Evolutionary conservation across 2,797 vertebrate species (phyloP).

Genomic region (Tolypeutes matacus): DNA sequence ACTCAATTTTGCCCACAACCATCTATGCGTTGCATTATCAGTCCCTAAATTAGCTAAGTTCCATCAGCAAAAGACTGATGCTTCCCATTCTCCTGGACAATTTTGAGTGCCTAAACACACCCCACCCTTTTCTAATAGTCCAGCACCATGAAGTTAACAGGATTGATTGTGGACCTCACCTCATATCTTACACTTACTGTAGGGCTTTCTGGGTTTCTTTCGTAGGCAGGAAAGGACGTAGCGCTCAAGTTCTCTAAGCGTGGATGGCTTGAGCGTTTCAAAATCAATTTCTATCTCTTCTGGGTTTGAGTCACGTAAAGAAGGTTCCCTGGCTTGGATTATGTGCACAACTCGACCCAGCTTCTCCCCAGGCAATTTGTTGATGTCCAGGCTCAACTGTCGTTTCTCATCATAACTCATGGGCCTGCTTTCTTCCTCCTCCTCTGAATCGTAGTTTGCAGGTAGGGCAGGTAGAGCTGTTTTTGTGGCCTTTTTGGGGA

Average conservation of each 20-base stretch:
- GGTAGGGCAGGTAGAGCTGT: slow-evolving; percentile 79
- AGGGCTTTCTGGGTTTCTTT: slow-evolving; percentile 95
- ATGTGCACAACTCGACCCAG: slow-evolving; percentile 96
- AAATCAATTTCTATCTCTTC: slow-evolving; percentile 98
- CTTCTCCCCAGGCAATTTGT: slow-evolving; percentile 96
- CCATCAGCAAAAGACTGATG: not conserved
- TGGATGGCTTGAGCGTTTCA: slow-evolving; percentile 96
- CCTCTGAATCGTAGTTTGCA: slow-evolving; percentile 93
- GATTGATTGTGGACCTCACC: accelerated
- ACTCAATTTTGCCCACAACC: not conserved
- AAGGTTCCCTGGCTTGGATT: slow-evolving; percentile 96
- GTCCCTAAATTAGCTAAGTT: not conserved
- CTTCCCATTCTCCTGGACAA: not conserved
- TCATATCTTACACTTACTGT: slow-evolving; percentile 87
- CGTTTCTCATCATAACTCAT: slow-evolving; percentile 98
- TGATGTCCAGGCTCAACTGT: slow-evolving; percentile 96
- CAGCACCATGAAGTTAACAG: accelerated
- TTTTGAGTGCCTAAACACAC: not conserved
- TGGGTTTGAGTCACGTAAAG: slow-evolving; percentile 95
- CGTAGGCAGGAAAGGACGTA: slow-evolving; percentile 96
- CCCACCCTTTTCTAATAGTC: not conserved
- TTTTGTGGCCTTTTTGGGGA: slow-evolving; percentile 89
- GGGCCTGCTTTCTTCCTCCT: slow-evolving; percentile 94
- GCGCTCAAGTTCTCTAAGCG: slow-evolving; percentile 94
- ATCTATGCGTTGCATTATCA: no score